phyloP scores from a whole-genome alignment of 2,113 vertebrate species.

The Symphodus melops region DNA sequence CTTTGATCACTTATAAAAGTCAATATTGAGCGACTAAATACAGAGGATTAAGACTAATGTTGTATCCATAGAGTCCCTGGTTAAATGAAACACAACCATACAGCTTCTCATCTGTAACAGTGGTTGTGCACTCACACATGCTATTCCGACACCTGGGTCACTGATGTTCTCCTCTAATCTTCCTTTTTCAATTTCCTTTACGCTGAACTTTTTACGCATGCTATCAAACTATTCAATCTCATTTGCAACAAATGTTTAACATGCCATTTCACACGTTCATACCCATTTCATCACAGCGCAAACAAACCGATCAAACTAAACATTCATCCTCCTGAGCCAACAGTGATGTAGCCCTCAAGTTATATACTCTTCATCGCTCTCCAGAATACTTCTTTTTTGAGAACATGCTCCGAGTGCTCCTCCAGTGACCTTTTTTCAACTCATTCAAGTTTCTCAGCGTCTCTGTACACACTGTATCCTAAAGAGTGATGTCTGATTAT shows the following conservation, averaged over 20 bases:
- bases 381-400: slow-evolving; percentile 33
- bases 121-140: not conserved
- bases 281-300: slow-evolving; percentile 15
- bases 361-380: slow-evolving; percentile 15
- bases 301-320: slow-evolving; percentile 16
- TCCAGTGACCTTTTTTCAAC: slow-evolving; percentile 46
- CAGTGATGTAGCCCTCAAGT: slow-evolving; percentile 29
- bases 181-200: not conserved
- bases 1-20: slow-evolving; percentile 77
- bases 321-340: slow-evolving; percentile 22
- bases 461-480: slow-evolving; percentile 46
- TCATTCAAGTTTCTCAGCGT: slow-evolving; percentile 39
- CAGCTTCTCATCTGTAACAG: slow-evolving; percentile 8
- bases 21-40: slow-evolving; percentile 68
- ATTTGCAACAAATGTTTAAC: not conserved
- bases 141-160: not conserved
- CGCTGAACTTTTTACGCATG: slow-evolving; percentile 6
- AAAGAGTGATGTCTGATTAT: slow-evolving; percentile 49
- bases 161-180: not conserved
- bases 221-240: not conserved
- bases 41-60: slow-evolving; percentile 65
- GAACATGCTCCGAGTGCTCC: slow-evolving; percentile 26
- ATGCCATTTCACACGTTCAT: not conserved
- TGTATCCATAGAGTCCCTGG: slow-evolving; percentile 19
- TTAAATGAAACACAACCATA: slow-evolving; percentile 33